Conservation (phyloP, 1,140 invertebrate genomes). For the Camponotus pennsylvanicus region DNA sequence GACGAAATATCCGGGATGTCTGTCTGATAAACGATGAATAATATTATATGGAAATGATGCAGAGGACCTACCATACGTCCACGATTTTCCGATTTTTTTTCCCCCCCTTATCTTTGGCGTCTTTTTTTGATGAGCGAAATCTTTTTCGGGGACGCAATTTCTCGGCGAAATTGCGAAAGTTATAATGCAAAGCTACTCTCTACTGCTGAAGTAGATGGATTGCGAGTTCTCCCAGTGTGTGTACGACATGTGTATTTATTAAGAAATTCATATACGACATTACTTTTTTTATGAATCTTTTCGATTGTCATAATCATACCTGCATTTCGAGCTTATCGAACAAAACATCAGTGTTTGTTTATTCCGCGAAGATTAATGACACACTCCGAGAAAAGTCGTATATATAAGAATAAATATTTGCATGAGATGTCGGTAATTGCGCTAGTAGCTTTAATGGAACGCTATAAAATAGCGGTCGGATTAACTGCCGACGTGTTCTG, state of each 20-base stretch:
- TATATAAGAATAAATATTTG: background rate
- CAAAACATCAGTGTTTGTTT: background rate
- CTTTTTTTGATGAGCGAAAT: background rate
- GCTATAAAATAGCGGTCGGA: background rate
- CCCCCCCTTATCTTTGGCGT: background rate
- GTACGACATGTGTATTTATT: background rate
- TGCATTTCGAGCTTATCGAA: background rate
- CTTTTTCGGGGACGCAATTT: background rate
- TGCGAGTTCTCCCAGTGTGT: background rate
- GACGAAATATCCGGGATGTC: slow-evolving; percentile 27
- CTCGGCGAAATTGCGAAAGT: background rate
- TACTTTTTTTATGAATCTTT: background rate
- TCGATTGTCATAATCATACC: background rate
- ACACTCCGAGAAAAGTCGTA: background rate
- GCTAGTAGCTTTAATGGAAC: slow-evolving; percentile 32
- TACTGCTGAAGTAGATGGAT: background rate
- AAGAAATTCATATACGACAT: background rate
- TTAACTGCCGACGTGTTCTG: slow-evolving; percentile 15
- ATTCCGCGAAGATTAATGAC: background rate
- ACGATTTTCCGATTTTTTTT: background rate
- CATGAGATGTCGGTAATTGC: background rate
- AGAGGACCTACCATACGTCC: background rate
- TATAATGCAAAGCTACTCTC: background rate
- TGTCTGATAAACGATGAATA: slow-evolving; percentile 41
- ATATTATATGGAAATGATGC: slow-evolving; percentile 2